Conservation (phyloP, 1,140 invertebrate species). For the Brachionus koreanus region DNA sequence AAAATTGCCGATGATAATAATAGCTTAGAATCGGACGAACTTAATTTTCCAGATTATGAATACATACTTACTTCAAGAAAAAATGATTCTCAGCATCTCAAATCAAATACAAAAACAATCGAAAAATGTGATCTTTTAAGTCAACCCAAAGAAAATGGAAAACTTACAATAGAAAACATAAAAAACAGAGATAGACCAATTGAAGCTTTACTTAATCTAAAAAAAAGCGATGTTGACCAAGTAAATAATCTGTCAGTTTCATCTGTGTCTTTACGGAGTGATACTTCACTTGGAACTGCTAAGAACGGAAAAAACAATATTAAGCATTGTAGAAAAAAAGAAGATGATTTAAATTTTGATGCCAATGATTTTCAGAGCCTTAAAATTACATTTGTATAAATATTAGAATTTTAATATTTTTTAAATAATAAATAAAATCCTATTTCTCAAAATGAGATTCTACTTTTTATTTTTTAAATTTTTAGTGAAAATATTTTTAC, state of each 20-base stretch:
- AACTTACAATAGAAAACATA: not conserved
- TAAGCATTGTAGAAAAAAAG: not conserved
- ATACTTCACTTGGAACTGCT: not conserved
- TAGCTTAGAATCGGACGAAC: not conserved
- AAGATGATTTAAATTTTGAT: not conserved
- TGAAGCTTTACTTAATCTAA: not conserved
- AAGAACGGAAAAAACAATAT: not conserved
- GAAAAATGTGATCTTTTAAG: not conserved
- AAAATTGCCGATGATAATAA: not conserved
- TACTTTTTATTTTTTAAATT: too few species aligned
- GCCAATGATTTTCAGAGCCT: not conserved
- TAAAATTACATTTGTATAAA: slow-evolving; percentile 43
- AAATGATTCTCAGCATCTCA: not conserved
- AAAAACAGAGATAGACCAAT: not conserved
- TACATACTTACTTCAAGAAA: not conserved
- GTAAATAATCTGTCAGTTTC: not conserved
- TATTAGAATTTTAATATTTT: slow-evolving; percentile 1
- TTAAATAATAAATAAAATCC: not conserved
- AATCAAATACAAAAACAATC: not conserved
- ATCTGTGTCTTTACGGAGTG: not conserved
- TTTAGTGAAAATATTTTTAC: too few species aligned
- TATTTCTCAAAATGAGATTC: not conserved
- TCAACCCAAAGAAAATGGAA: not conserved
- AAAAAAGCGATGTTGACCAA: not conserved
- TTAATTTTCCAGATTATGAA: not conserved